These are phyloP conservation scores for Pempheris klunzingeri DNA, from an alignment of 2,797 vertebrate genomes.

Conservation along the genomic window DNA sequence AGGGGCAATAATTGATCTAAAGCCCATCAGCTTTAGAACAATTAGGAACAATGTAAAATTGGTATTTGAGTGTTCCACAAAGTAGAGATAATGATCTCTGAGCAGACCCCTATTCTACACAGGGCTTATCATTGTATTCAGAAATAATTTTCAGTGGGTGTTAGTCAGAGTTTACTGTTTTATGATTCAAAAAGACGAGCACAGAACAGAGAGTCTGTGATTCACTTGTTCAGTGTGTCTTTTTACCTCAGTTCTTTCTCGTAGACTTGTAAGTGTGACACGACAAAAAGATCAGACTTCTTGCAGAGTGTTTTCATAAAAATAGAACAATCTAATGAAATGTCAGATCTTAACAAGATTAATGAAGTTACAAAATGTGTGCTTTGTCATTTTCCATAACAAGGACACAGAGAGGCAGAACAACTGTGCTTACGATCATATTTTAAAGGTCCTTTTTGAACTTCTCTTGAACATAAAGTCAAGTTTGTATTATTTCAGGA, in stretches of 20 bases:
- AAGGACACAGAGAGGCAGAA: slow-evolving; percentile 17
- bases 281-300: slow-evolving; percentile 39
- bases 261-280: slow-evolving; percentile 32
- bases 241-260: slow-evolving; percentile 21
- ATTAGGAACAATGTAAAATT: neutral
- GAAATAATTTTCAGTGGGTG: slow-evolving; percentile 29
- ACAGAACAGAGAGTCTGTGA: slow-evolving; percentile 12
- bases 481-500: slow-evolving; percentile 32
- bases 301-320: slow-evolving; percentile 23
- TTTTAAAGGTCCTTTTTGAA: slow-evolving; percentile 20
- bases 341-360: slow-evolving; percentile 51
- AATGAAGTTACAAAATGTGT: slow-evolving; percentile 52
- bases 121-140: neutral
- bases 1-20: neutral
- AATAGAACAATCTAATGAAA: slow-evolving; percentile 62
- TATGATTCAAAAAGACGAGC: slow-evolving; percentile 32
- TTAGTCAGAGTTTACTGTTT: slow-evolving; percentile 47
- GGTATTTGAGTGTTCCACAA: slow-evolving; percentile 4
- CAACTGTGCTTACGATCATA: slow-evolving; percentile 9
- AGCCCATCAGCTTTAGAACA: too few relatives aligned
- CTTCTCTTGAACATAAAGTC: slow-evolving; percentile 22
- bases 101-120: neutral
- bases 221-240: slow-evolving; percentile 20
- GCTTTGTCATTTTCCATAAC: slow-evolving; percentile 47
- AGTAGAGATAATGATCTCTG: slow-evolving; percentile 31